Conservation (phyloP, 2,113 vertebrate genomes). For the Eurystomus gularis region DNA sequence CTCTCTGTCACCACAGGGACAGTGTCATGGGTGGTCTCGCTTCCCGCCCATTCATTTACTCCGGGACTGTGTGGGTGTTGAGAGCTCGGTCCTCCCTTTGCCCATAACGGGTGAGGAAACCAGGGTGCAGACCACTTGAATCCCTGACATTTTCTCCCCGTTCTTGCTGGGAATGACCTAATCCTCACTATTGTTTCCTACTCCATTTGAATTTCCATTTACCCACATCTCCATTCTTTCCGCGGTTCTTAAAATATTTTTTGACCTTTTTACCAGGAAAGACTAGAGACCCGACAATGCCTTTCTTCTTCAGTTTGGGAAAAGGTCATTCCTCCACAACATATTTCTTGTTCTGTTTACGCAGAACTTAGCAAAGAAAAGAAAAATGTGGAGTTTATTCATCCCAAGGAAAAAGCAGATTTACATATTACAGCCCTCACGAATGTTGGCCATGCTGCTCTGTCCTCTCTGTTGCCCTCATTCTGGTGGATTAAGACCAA, state of each 20-base stretch:
- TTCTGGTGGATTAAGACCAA: background rate
- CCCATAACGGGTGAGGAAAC: background rate
- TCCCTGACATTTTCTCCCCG: background rate
- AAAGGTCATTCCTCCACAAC: background rate
- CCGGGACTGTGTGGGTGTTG: background rate
- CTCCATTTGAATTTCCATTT: constrained; percentile 21
- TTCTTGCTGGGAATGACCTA: constrained; percentile 27
- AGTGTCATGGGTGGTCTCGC: accelerated
- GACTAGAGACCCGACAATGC: background rate
- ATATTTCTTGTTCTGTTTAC: background rate
- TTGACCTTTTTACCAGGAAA: background rate
- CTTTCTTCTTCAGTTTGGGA: background rate
- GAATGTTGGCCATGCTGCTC: background rate
- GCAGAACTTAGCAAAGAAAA: background rate
- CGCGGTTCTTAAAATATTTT: background rate
- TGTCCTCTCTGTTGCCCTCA: background rate
- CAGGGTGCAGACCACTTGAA: background rate
- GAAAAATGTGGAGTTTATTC: background rate
- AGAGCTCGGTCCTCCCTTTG: background rate
- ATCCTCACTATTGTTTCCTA: constrained; percentile 30
- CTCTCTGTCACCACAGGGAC: background rate
- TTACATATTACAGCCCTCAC: background rate
- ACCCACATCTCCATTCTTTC: constrained; percentile 32
- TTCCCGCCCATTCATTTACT: background rate
- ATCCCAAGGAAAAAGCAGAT: background rate